Base-by-base conservation (phyloP, 1,140 invertebrate species). In the Dryas iulia region DNA sequence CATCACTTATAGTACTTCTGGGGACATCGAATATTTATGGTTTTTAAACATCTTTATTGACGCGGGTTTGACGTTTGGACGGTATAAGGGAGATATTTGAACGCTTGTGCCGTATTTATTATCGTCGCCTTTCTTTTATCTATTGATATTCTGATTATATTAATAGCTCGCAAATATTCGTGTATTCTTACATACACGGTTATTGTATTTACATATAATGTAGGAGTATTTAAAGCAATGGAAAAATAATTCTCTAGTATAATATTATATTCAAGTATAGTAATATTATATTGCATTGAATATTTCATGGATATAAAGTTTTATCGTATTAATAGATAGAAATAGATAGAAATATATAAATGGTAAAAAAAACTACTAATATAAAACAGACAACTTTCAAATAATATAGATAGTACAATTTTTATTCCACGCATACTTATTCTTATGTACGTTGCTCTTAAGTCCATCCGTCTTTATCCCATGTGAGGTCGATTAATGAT, bases 21-120 rank as follows among this genome's bases (percentile, higher is more conserved):
- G 74, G 69, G 61, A 66, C 78, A 91, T 90, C 84, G 79, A 87
- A 89, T 90, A 91, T 91, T 89, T 89, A 90, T 89, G 83, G 74
- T 81, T 79, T 83, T 87, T 85, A 84, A 90, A 91, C 88, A 87
- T 91, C 86, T 91, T 83, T 88, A 90, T 89, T 82, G 86, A 90
- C 87, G 81, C 87, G 81, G 72, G 84, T 66, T 69, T 89, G 89
- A 87, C 87, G 81, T 83, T 73, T 83, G 69, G 31, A 73, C 69
- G 63, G 75, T 76, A 82, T 83, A 83, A 83, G 72, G 76, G 78
- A 82, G 78, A 82, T 72, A 71, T 73, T 78, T 60, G 72, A 74
- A 74, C 68, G 69, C 71, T 71, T 65, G 53, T 75, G 47, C 78
- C 77, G 83, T 81, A 81, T 85, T 76, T 73, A 83, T 87, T 83